These are phyloP conservation scores for Neogale vison DNA, from an alignment of 2,113 vertebrate genomes.

Conservation along the genomic window DNA sequence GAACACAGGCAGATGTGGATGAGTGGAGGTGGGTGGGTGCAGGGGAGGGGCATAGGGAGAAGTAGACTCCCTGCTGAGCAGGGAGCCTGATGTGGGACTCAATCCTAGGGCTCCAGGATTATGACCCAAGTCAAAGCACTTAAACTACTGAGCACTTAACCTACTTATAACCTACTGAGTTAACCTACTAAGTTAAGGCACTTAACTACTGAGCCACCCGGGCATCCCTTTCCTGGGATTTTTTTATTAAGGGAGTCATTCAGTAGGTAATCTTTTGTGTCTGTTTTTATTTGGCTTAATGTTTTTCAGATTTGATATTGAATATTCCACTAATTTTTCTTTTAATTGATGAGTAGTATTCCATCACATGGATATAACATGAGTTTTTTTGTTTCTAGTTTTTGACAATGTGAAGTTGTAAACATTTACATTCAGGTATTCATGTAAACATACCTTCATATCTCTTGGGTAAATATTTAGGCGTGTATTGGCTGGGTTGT, in stretches of 20 bases:
- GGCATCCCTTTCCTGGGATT: background rate
- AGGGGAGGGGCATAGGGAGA: background rate
- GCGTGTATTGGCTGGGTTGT: background rate
- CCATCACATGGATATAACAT: background rate
- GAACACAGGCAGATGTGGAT: too few species aligned
- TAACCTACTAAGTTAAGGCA: too few species aligned
- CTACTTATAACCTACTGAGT: too few species aligned
- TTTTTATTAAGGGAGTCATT: background rate
- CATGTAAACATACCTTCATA: background rate
- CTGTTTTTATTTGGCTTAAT: background rate
- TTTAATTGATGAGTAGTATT: background rate
- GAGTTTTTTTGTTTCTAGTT: background rate
- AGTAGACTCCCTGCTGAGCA: background rate
- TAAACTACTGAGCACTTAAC: too few species aligned
- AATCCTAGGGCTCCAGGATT: too few species aligned
- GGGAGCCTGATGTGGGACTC: background rate
- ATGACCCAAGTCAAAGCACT: too few species aligned
- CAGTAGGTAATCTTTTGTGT: background rate
- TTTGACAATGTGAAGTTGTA: background rate
- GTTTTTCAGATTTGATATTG: conserved; percentile 8
- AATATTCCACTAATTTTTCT: background rate
- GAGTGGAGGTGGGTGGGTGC: too few species aligned
- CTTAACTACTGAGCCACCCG: too few species aligned
- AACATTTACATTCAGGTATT: conserved; percentile 4
- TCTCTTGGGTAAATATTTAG: background rate